These are phyloP conservation scores for Pavo muticus DNA, from an alignment of 2,113 vertebrate species.

Conservation along the genomic window DNA sequence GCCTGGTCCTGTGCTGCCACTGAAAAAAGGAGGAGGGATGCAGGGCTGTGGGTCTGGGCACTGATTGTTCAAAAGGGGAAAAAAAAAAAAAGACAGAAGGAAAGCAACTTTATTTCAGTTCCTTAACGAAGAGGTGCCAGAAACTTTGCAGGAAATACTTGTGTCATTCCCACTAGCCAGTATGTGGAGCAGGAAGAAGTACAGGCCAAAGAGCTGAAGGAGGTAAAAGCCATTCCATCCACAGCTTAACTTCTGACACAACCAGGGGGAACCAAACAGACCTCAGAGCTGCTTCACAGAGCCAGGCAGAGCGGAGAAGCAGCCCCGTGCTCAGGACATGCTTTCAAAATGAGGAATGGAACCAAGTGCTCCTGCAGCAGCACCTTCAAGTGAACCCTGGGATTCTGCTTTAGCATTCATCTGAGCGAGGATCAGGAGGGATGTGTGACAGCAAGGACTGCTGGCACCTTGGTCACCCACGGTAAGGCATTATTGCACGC, in stretches of 20 bases:
- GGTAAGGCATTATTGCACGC: background rate
- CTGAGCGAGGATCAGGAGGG: background rate
- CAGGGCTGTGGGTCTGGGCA: background rate
- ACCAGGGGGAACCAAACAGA: background rate
- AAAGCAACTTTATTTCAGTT: constrained; percentile 12
- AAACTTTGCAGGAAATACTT: background rate
- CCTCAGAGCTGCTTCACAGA: background rate
- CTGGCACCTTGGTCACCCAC: background rate
- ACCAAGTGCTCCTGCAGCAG: background rate
- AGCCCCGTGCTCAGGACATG: background rate
- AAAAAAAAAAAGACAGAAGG: background rate
- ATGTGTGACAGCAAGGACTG: background rate
- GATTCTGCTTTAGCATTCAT: background rate
- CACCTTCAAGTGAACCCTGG: background rate
- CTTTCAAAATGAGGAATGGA: background rate
- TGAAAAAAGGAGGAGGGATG: background rate
- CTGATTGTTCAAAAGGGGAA: background rate
- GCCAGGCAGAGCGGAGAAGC: constrained; percentile 35
- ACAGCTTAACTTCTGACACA: constrained; percentile 7
- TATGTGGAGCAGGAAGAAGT: background rate
- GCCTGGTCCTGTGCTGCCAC: background rate
- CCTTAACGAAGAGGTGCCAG: background rate
- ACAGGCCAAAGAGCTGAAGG: background rate
- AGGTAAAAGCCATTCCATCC: background rate
- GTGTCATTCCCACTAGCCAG: background rate